These are phyloP conservation scores for Cyclopterus lumpus DNA, from an alignment of 2,797 vertebrate species.

Conservation along the genomic window DNA sequence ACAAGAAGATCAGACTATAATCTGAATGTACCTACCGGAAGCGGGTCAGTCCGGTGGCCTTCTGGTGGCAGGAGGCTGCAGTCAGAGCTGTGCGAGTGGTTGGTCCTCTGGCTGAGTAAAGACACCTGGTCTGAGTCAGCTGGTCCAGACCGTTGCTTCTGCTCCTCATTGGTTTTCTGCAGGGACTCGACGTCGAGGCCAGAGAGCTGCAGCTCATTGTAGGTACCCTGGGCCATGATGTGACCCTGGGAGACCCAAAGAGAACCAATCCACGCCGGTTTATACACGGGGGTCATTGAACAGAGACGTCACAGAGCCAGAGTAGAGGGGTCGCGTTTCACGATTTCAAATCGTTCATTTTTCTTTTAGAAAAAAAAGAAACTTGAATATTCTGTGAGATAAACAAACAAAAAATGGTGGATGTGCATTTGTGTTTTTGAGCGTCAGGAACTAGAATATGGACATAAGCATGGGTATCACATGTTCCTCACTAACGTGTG, in stretches of 20 bases:
- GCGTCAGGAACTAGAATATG: too few species aligned
- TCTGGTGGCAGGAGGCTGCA: conserved; percentile 60
- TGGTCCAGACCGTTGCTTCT: conserved; percentile 49
- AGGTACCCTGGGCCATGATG: conserved; percentile 86
- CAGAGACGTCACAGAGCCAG: not conserved
- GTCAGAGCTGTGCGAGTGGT: conserved; percentile 11
- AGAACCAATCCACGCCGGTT: not conserved
- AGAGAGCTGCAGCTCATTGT: conserved; percentile 84
- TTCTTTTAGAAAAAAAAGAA: not conserved
- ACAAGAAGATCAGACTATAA: not conserved
- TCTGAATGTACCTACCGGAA: conserved; percentile 45
- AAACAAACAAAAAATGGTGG: too few species aligned
- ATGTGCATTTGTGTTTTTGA: too few species aligned
- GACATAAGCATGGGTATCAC: too few species aligned
- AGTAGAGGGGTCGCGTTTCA: not conserved
- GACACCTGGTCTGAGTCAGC: conserved; percentile 39
- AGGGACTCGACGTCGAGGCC: conserved; percentile 86
- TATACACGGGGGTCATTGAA: not conserved
- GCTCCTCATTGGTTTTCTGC: conserved; percentile 86
- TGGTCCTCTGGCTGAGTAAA: conserved; percentile 32
- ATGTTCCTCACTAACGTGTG: too few species aligned
- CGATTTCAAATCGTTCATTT: too few species aligned
- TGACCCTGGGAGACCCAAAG: conserved; percentile 79
- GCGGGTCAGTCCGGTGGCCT: conserved; percentile 31
- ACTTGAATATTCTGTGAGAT: not conserved